Evolutionary conservation across 2,888 invertebrate genomes (phyloP).

Genomic region (Smittia aterrima): DNA sequence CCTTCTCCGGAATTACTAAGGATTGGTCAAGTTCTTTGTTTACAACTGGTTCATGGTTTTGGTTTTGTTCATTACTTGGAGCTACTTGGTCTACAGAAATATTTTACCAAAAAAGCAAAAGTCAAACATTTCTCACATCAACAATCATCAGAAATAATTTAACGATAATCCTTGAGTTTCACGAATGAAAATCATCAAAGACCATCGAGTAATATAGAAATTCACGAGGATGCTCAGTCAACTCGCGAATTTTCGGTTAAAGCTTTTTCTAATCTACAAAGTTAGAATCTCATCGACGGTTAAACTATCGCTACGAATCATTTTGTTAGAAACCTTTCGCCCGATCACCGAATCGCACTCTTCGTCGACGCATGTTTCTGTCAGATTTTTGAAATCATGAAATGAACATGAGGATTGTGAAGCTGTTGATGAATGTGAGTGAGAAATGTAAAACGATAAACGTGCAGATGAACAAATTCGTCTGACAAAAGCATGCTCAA

Average conservation of each 20-base stretch:
- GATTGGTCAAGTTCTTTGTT: slow-evolving; percentile 53
- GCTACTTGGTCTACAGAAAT: slow-evolving; percentile 40
- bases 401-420: neutral
- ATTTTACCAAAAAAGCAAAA: slow-evolving; percentile 35
- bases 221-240: too few species aligned
- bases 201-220: too few species aligned
- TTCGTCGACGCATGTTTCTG: neutral
- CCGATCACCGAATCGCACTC: too few species aligned
- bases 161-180: neutral
- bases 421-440: neutral
- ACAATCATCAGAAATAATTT: neutral
- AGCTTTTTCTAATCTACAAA: too few species aligned
- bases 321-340: too few species aligned
- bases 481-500: neutral
- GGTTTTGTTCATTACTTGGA: slow-evolving; percentile 41
- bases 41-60: slow-evolving; percentile 41
- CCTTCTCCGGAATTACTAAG: slow-evolving; percentile 83
- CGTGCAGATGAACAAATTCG: neutral
- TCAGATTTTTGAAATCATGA: neutral
- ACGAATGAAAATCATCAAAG: too few species aligned
- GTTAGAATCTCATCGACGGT: too few species aligned
- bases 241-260: too few species aligned
- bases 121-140: slow-evolving; percentile 41
- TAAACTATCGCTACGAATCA: too few species aligned
- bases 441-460: neutral